Evolutionary conservation across 2,797 vertebrate genomes (phyloP).

Genomic region (Phoebastria nigripes): DNA sequence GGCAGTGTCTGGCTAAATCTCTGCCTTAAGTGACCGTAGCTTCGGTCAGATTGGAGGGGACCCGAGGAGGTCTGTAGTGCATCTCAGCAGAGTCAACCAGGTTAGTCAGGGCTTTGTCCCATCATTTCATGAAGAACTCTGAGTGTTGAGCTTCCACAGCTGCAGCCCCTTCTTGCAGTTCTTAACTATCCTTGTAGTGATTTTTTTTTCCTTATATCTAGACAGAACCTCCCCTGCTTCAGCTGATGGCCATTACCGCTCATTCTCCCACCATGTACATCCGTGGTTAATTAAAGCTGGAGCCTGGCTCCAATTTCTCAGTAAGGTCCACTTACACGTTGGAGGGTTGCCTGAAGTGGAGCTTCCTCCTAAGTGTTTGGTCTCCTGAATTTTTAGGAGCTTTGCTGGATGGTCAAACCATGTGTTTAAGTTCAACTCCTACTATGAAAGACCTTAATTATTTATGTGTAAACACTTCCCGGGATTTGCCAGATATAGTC

Average conservation of each 20-base stretch:
- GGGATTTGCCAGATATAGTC: background rate
- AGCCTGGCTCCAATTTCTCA: background rate
- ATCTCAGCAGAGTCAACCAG: background rate
- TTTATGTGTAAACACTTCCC: background rate
- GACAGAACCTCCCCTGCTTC: background rate
- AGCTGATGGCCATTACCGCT: background rate
- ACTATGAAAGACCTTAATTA: background rate
- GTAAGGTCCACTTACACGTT: background rate
- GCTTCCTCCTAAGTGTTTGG: background rate
- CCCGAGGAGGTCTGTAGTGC: rapidly evolving
- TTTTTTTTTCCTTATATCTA: background rate
- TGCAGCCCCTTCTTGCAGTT: background rate
- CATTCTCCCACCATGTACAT: background rate
- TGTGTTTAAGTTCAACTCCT: background rate
- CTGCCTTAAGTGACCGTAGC: background rate
- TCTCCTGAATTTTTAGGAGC: background rate
- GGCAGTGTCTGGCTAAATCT: background rate
- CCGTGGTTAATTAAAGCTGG: background rate
- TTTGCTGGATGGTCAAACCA: background rate
- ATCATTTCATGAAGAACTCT: background rate
- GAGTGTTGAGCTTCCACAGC: background rate
- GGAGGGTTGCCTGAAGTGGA: background rate
- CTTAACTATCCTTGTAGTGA: background rate
- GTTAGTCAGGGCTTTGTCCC: background rate
- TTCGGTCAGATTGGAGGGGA: background rate